Base-by-base conservation (phyloP, 2,113 vertebrate genomes). In the Prunella fulvescens region DNA sequence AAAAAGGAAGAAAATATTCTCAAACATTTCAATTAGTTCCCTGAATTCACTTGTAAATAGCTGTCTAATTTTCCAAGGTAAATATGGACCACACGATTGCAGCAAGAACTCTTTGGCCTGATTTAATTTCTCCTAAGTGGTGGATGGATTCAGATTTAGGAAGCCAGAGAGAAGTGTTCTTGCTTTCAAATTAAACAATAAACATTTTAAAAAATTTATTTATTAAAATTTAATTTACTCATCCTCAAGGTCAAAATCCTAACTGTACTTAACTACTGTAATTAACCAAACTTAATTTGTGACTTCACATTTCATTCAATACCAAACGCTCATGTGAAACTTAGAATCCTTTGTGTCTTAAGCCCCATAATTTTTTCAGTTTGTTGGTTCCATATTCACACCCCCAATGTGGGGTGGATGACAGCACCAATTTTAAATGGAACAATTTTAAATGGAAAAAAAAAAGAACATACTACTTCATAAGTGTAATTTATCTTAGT, bases 181-280 rank as follows among this genome's bases (percentile, higher is more conserved):
- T 11, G n/a, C 16, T 70, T 62, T 53, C 8, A 86, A 95, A 83
- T 28, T 13, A 64, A 77, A 85, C 15, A 81, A 56, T 4, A 37
- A 45, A 45, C 5, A 3, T 4, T 4, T 14, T 1, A 15, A 5
- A 35, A 3, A 25, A 6, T 24, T 29, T 37, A 12, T 33, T 62
- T 35, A 33, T 3, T 3, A 44, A 56, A 39, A 48, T 35, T 42
- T 16, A 72, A 79, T 77, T 33, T 25, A 39, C n/a, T 60, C 42
- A 19, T 60, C 39, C 37, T 70, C 79, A 88, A 57, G 47, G 14
- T 42, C 12, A 6, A 87, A 54, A 91, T 20, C 33, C 29, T 9
- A 33, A 19, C 0, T 10, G 7, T 20, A 31, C n/a, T 79, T 56
- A 47, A 62, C 20, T 60, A 53, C 5, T 35, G 42, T 12, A 74